These are phyloP conservation scores for Danaus chrysippus DNA, from an alignment of 2,888 invertebrate genomes.

Conservation along the genomic window DNA sequence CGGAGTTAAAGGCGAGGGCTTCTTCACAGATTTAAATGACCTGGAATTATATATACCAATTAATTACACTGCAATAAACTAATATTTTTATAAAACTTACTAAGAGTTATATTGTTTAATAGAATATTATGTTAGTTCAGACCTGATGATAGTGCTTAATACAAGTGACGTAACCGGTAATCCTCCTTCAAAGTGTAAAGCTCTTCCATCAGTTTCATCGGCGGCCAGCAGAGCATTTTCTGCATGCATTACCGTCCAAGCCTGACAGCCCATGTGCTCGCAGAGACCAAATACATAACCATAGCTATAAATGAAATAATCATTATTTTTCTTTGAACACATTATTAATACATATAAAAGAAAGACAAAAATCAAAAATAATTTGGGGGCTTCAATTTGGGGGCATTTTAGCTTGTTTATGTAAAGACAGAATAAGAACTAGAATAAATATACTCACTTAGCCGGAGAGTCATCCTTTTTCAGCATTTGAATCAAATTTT, in stretches of 20 bases:
- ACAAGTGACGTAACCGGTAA: conserved; percentile 86
- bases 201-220: conserved; percentile 94
- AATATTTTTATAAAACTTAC: neutral
- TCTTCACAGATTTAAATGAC: conserved; percentile 55
- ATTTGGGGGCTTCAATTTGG: too few species aligned
- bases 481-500: conserved; percentile 85
- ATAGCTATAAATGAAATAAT: conserved; percentile 73
- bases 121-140: conserved; percentile 16
- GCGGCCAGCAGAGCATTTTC: conserved; percentile 97
- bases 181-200: conserved; percentile 95
- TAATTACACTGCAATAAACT: neutral
- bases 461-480: conserved; percentile 91
- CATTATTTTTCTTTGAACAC: neutral
- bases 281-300: conserved; percentile 92
- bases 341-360: conserved; percentile 9
- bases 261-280: conserved; percentile 82
- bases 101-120: neutral
- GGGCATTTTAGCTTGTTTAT: too few species aligned
- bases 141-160: conserved; percentile 78
- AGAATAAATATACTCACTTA: conserved; percentile 73
- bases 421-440: too few species aligned
- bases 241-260: conserved; percentile 84
- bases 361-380: conserved; percentile 9
- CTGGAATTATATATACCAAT: conserved; percentile 37
- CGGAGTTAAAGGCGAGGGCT: conserved; percentile 80